Evolutionary conservation across 2,888 invertebrate species (phyloP).

Genomic region (Acleris sparsana): DNA sequence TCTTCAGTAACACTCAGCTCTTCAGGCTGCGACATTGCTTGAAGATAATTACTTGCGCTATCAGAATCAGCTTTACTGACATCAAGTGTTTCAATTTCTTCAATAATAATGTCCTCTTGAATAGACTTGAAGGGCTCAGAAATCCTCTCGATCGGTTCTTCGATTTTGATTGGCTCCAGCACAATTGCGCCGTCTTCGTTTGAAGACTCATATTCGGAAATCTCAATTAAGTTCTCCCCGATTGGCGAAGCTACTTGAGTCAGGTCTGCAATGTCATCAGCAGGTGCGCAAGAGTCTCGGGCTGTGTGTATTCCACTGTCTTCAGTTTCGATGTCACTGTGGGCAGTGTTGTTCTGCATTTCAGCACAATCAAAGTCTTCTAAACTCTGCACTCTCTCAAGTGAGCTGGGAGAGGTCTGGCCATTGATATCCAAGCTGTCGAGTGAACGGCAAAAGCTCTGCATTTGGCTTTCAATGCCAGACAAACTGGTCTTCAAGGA

Average conservation of each 20-base stretch:
- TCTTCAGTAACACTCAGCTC: slow-evolving; percentile 74
- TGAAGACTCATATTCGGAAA: slow-evolving; percentile 76
- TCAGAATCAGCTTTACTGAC: slow-evolving; percentile 65
- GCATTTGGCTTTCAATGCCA: slow-evolving; percentile 83
- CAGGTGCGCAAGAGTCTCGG: slow-evolving; percentile 90
- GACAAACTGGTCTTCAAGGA: slow-evolving; percentile 69
- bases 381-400: slow-evolving; percentile 86
- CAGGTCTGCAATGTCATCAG: slow-evolving; percentile 87
- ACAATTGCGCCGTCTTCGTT: slow-evolving; percentile 68
- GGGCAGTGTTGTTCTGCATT: slow-evolving; percentile 82
- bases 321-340: slow-evolving; percentile 87
- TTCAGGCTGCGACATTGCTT: slow-evolving; percentile 75
- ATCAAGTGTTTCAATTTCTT: slow-evolving; percentile 75
- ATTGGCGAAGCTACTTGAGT: slow-evolving; percentile 77
- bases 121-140: slow-evolving; percentile 55
- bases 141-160: slow-evolving; percentile 52
- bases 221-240: slow-evolving; percentile 72
- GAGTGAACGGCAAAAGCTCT: slow-evolving; percentile 85
- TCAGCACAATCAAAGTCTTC: slow-evolving; percentile 86
- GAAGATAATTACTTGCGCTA: slow-evolving; percentile 74
- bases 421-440: slow-evolving; percentile 86
- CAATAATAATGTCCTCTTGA: slow-evolving; percentile 70
- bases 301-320: slow-evolving; percentile 92
- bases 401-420: slow-evolving; percentile 78
- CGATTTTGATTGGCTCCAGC: slow-evolving; percentile 60